phyloP scores from a whole-genome alignment of 2,113 vertebrate species.

The Lamprotornis superbus region DNA sequence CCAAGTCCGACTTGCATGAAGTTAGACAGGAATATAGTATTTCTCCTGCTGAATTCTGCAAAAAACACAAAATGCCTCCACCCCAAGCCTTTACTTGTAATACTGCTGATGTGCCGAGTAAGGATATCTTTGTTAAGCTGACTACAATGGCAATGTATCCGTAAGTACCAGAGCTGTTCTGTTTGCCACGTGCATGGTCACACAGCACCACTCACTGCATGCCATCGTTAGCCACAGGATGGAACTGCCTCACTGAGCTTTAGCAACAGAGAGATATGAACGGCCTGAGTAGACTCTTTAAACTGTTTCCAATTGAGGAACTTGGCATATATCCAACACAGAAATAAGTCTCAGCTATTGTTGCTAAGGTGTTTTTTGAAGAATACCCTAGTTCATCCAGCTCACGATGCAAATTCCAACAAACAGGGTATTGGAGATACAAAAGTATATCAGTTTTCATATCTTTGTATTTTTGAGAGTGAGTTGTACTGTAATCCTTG shows the following conservation, averaged over 20 bases:
- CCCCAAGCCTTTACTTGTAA: slow-evolving; percentile 95
- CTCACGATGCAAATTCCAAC: not conserved
- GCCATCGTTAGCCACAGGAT: slow-evolving; percentile 58
- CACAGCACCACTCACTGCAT: slow-evolving; percentile 62
- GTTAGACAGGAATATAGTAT: slow-evolving; percentile 88
- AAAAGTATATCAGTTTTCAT: not conserved
- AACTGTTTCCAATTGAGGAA: not conserved
- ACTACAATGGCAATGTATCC: slow-evolving; percentile 99
- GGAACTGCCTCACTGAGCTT: slow-evolving; percentile 53
- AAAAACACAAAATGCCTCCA: slow-evolving; percentile 97
- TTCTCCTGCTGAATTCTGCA: slow-evolving; percentile 94
- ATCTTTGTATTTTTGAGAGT: not conserved
- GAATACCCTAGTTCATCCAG: not conserved
- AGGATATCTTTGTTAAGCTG: slow-evolving; percentile 95
- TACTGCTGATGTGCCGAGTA: slow-evolving; percentile 83
- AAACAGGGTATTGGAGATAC: not conserved
- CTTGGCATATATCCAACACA: not conserved
- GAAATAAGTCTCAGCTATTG: not conserved
- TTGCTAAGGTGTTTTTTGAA: not conserved
- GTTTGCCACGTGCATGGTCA: slow-evolving; percentile 37
- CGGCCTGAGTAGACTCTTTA: not conserved
- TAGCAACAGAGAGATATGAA: slow-evolving; percentile 76
- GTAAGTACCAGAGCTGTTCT: slow-evolving; percentile 80
- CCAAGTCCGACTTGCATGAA: slow-evolving; percentile 96
- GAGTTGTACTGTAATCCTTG: not conserved